Evolutionary conservation across 2,797 vertebrate species (phyloP).

Genomic region (Zalophus californianus): DNA sequence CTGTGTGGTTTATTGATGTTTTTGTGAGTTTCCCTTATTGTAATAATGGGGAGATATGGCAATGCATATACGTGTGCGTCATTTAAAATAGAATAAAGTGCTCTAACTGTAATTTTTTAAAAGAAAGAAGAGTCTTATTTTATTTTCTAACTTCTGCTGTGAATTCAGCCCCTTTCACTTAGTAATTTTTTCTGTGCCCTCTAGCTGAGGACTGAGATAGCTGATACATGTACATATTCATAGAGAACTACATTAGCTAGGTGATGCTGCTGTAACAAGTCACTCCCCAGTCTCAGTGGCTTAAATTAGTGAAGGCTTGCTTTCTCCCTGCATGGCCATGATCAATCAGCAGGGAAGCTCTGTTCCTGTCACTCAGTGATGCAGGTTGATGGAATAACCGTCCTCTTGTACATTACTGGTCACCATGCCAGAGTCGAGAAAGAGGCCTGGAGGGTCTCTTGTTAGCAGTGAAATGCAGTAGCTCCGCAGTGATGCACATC

Average conservation of each 20-base stretch:
- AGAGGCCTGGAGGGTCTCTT: not conserved
- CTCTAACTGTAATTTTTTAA: not conserved
- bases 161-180: not conserved
- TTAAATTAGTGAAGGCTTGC: not conserved
- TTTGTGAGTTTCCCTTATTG: not conserved
- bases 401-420: not conserved
- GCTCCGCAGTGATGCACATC: not conserved
- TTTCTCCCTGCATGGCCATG: accelerated
- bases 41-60: not conserved
- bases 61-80: not conserved
- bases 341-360: not conserved
- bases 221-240: no score
- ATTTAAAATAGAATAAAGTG: not conserved
- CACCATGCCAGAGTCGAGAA: not conserved
- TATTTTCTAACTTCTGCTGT: conserved; percentile 1
- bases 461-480: not conserved
- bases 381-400: not conserved
- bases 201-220: not conserved
- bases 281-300: not conserved
- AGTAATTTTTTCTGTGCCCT: not conserved
- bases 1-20: not conserved
- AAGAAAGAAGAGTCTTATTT: conserved; percentile 2
- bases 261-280: not conserved
- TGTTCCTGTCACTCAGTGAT: not conserved
- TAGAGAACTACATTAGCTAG: not conserved